Evolutionary conservation across 1,140 invertebrate genomes (phyloP).

Genomic region (Bombus consobrinus): DNA sequence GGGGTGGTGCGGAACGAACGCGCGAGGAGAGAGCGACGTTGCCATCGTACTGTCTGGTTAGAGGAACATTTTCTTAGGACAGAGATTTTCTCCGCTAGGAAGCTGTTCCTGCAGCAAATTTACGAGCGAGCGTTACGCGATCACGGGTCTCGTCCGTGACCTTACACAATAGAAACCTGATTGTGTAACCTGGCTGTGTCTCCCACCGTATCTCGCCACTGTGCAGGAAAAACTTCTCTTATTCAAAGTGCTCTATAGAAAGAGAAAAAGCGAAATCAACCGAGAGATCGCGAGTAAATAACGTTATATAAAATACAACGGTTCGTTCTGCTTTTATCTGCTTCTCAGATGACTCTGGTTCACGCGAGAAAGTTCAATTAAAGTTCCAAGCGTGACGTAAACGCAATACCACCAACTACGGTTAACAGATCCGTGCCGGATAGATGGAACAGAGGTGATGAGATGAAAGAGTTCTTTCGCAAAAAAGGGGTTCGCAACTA

Average conservation of each 20-base stretch:
- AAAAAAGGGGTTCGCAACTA: not conserved
- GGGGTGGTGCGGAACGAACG: not conserved
- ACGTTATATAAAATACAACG: not conserved
- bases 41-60: not conserved
- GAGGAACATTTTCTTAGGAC: constrained; percentile 10
- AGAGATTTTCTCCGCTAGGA: constrained; percentile 24
- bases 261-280: not conserved
- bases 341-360: not conserved
- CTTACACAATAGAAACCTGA: constrained; percentile 41
- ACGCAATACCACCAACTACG: too few relatives aligned
- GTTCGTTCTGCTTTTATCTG: not conserved
- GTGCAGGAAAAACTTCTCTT: not conserved
- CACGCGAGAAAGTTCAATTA: not conserved
- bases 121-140: constrained; percentile 41
- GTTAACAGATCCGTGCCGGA: not conserved
- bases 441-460: not conserved
- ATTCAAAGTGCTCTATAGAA: not conserved
- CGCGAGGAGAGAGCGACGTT: not conserved
- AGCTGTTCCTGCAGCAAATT: constrained; percentile 15
- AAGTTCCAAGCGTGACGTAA: not conserved
- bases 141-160: constrained; percentile 35
- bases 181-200: constrained; percentile 14
- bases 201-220: not conserved
- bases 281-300: not conserved
- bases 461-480: not conserved